Percentiles rank a stretch among this genome's conserved stretches.
Evolutionary conservation across 2,888 invertebrate genomes (phyloP).

Genomic region (Eurois occulta): DNA sequence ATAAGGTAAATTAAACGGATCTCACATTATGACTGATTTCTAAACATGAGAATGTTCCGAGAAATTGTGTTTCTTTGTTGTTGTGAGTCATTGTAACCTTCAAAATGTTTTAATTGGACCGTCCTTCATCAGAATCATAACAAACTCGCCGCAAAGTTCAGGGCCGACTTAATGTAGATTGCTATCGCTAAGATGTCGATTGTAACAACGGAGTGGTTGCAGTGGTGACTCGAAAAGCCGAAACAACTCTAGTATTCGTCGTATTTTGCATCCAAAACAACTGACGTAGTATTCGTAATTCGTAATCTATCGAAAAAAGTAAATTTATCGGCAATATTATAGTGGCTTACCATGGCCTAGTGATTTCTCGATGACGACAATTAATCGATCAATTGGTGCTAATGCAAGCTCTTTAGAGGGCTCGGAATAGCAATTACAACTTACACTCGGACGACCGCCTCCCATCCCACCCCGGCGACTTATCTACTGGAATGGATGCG

Average conservation of each 20-base stretch:
- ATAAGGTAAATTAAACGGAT: constrained; percentile 13
- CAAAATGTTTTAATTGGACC: background rate
- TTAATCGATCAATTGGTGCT: background rate
- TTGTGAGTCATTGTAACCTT: constrained; percentile 3
- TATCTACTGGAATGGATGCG: background rate
- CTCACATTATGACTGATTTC: constrained; percentile 1
- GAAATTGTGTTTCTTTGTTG: background rate
- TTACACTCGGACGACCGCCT: too few relatives aligned
- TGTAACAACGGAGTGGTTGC: background rate
- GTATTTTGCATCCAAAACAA: background rate
- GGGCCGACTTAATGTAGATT: background rate
- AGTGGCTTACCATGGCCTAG: too few relatives aligned
- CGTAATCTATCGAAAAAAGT: too few relatives aligned
- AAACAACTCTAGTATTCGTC: background rate
- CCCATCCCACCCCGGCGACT: background rate
- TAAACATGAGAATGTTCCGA: constrained; percentile 4
- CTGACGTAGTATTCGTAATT: background rate
- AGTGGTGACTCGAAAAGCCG: background rate
- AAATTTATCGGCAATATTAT: too few relatives aligned
- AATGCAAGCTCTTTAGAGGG: background rate
- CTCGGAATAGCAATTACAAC: background rate
- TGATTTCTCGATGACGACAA: background rate
- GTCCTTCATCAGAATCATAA: background rate
- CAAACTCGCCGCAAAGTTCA: background rate
- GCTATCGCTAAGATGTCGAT: background rate